These are phyloP conservation scores for Acrobasis repandana DNA, from an alignment of 2,888 invertebrate species.

Conservation along the genomic window DNA sequence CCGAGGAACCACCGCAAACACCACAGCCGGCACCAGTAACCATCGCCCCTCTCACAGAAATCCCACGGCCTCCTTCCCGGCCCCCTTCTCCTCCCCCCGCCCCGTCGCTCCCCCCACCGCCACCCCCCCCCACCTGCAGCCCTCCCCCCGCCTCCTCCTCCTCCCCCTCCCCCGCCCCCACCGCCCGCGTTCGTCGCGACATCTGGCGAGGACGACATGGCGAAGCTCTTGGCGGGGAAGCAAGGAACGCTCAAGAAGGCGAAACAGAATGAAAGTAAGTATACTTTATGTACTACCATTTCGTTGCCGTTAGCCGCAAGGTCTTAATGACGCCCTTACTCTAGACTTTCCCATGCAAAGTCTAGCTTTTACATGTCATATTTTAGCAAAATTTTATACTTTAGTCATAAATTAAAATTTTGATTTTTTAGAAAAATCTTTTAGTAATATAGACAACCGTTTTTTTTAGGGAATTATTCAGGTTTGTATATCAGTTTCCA, in stretches of 20 bases:
- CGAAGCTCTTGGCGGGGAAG: slow-evolving; percentile 81
- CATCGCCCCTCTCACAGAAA: slow-evolving; percentile 11
- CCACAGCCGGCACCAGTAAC: slow-evolving; percentile 9
- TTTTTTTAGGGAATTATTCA: too few species aligned
- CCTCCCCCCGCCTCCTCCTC: slow-evolving; percentile 47
- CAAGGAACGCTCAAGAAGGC: slow-evolving; percentile 78
- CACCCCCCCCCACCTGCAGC: slow-evolving; percentile 38
- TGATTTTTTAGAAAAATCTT: too few species aligned
- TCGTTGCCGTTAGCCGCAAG: too few species aligned
- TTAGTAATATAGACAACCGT: too few species aligned
- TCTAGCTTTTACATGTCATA: too few species aligned
- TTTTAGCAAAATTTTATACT: too few species aligned
- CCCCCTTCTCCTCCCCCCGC: slow-evolving; percentile 27
- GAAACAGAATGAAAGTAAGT: slow-evolving; percentile 78
- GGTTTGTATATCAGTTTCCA: too few species aligned
- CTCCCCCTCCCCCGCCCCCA: slow-evolving; percentile 72
- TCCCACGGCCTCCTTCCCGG: slow-evolving; percentile 13
- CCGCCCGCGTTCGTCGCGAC: slow-evolving; percentile 54
- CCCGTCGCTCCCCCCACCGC: slow-evolving; percentile 33
- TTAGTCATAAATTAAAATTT: too few species aligned
- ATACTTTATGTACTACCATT: not conserved
- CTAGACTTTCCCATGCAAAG: too few species aligned
- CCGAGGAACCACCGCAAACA: not conserved
- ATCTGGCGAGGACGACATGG: slow-evolving; percentile 71
- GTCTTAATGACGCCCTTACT: too few species aligned